A percentile compares a stretch with the other conserved stretches of the same genome.
Evolutionary conservation across 1,140 invertebrate species (phyloP).

Genomic region (Calosoma granatense): DNA sequence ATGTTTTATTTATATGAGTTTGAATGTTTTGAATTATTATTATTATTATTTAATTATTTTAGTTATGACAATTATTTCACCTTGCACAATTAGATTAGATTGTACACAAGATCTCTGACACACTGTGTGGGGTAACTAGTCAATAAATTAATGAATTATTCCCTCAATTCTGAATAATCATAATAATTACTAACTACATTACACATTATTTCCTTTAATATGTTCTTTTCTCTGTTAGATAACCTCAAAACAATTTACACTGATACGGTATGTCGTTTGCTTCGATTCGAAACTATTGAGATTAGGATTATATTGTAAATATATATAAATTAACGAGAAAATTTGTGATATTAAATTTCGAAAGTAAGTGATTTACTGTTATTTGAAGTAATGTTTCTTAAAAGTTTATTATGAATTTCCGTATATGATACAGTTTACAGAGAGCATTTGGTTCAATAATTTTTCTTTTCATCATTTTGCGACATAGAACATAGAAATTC

Average conservation of each 20-base stretch:
- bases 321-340: not conserved
- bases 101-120: conserved; percentile 10
- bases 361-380: not conserved
- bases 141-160: conserved; percentile 26
- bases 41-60: conserved; percentile 11
- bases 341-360: not conserved
- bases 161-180: not conserved
- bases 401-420: not conserved
- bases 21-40: not conserved
- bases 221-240: conserved; percentile 6
- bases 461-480: not conserved
- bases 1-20: not conserved
- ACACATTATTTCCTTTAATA: conserved; percentile 20
- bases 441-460: too few relatives aligned
- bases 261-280: conserved; percentile 11
- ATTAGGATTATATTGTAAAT: not conserved
- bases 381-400: not conserved
- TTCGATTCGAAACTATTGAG: not conserved
- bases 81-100: not conserved
- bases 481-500: too few relatives aligned
- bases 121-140: conserved; percentile 37
- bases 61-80: conserved; percentile 15
- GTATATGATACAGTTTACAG: not conserved
- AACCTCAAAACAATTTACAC: conserved; percentile 25
- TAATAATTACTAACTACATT: conserved; percentile 25